Conservation (phyloP, 2,113 vertebrate species). For the Accipiter cooperii region DNA sequence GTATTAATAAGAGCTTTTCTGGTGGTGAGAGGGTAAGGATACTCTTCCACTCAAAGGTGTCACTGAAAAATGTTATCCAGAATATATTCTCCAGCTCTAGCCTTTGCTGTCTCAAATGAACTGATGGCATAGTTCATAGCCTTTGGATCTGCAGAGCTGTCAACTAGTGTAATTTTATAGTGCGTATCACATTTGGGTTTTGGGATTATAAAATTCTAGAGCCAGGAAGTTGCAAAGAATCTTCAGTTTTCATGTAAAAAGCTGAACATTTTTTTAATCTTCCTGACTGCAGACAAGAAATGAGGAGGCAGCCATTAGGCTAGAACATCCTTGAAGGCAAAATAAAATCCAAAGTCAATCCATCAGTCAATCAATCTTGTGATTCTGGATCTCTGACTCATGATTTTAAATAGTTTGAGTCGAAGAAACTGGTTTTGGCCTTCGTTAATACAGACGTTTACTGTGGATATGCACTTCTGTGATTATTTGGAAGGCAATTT, state of each 20-base stretch:
- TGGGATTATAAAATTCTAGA: not conserved
- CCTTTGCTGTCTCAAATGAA: not conserved
- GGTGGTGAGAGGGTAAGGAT: not conserved
- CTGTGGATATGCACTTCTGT: not conserved
- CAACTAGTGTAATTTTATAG: not conserved
- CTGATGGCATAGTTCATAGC: not conserved
- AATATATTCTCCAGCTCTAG: not conserved
- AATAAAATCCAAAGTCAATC: not conserved
- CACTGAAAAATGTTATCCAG: not conserved
- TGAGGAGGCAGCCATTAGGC: not conserved
- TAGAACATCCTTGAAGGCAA: not conserved
- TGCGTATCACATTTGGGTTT: not conserved
- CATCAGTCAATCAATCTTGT: not conserved
- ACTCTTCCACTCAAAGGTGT: not conserved
- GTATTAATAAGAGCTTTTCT: not conserved
- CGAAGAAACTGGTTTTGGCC: not conserved
- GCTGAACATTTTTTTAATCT: not conserved
- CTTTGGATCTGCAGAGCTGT: not conserved
- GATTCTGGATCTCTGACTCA: not conserved
- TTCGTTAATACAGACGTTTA: not conserved
- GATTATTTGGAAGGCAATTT: not conserved
- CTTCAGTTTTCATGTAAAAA: not conserved
- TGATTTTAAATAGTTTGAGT: not conserved
- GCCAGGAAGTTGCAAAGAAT: not conserved
- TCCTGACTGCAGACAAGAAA: not conserved